Percentiles rank a stretch among this genome's conserved stretches.
Conservation (phyloP, 2,113 vertebrate genomes). For the Myotis davidii region DNA sequence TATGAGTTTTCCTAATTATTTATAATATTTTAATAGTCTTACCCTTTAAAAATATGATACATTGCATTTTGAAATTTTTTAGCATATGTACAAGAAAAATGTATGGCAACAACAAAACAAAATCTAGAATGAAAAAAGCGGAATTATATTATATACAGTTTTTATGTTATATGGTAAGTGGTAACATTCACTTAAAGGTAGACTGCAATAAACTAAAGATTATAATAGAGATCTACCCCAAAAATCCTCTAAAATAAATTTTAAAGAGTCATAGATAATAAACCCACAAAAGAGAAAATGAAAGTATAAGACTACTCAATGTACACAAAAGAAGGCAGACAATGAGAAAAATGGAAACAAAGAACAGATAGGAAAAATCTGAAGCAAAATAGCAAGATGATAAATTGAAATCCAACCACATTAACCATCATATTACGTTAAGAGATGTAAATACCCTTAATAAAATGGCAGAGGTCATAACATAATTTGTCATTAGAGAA, state of each 20-base stretch:
- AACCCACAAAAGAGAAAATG: background rate
- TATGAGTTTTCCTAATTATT: background rate
- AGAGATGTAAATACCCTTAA: background rate
- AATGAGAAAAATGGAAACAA: background rate
- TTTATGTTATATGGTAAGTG: background rate
- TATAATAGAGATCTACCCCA: background rate
- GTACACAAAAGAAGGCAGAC: background rate
- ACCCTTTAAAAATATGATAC: background rate
- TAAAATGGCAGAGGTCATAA: conserved; percentile 5
- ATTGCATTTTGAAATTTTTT: background rate
- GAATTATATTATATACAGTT: background rate
- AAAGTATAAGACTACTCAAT: background rate
- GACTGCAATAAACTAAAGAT: background rate
- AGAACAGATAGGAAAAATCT: background rate
- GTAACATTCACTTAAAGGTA: background rate
- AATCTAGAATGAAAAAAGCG: background rate
- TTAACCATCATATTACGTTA: background rate
- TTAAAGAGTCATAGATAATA: background rate
- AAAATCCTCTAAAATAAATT: background rate
- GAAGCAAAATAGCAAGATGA: background rate
- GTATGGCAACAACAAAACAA: background rate
- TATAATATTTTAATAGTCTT: background rate
- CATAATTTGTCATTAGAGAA: background rate
- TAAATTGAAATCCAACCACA: background rate
- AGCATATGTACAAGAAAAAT: background rate